Percentiles rank a stretch among this genome's conserved stretches.
Evolutionary conservation across 2,888 invertebrate species (phyloP).

Genomic region (Luperina nickerlii): DNA sequence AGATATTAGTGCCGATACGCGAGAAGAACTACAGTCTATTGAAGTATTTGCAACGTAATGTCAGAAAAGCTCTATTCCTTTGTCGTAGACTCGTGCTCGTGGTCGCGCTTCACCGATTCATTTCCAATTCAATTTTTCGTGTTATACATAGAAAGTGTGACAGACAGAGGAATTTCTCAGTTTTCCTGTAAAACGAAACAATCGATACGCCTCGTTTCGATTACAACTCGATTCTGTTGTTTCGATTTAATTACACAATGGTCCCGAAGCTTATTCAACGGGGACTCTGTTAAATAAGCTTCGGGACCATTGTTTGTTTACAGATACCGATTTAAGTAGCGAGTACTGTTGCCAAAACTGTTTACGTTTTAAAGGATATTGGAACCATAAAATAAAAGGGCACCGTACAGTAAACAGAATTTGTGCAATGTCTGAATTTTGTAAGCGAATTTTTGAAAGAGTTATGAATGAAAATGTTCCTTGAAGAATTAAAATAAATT

Average conservation of each 20-base stretch:
- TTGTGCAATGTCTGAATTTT: background rate
- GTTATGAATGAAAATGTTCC: background rate
- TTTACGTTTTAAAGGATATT: conserved; percentile 15
- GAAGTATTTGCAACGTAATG: background rate
- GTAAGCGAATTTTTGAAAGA: background rate
- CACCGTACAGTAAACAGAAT: background rate
- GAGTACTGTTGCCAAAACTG: conserved; percentile 2
- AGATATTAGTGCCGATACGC: background rate
- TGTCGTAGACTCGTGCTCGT: background rate
- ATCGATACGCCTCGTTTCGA: conserved; percentile 54
- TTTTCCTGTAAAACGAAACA: conserved; percentile 30
- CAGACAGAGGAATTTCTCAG: conserved; percentile 24
- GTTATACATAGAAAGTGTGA: conserved; percentile 22
- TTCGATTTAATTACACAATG: conserved; percentile 55
- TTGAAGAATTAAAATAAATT: background rate
- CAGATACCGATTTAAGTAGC: conserved; percentile 29
- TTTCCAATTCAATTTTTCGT: background rate
- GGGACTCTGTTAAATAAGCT: conserved; percentile 56
- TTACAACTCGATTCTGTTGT: conserved; percentile 55
- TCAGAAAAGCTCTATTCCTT: background rate
- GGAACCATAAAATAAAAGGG: conserved; percentile 9
- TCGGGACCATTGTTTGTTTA: conserved; percentile 49
- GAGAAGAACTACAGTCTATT: background rate
- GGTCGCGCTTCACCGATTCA: background rate
- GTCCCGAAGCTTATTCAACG: no score